Evolutionary conservation across 2,888 invertebrate genomes (phyloP).

Genomic region (Leptinotarsa juncta): DNA sequence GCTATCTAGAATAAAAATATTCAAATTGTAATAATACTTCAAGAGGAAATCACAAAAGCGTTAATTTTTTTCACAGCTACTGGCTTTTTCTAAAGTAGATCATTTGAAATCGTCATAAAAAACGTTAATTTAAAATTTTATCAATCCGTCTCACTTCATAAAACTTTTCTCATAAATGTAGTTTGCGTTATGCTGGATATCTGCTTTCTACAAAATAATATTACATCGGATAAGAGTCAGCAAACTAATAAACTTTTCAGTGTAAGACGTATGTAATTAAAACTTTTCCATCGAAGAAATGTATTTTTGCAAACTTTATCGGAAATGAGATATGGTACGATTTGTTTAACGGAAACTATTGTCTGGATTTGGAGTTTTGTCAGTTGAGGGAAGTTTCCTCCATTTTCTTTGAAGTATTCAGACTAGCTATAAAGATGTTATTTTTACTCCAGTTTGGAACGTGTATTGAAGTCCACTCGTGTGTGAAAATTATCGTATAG

Average conservation of each 20-base stretch:
- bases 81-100: too few relatives aligned
- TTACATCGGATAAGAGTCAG: background rate
- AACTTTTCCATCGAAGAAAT: background rate
- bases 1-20: too few relatives aligned
- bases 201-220: background rate
- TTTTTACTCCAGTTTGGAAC: background rate
- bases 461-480: background rate
- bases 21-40: too few relatives aligned
- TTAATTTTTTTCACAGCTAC: too few relatives aligned
- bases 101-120: too few relatives aligned
- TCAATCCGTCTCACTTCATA: background rate
- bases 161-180: conserved; percentile 7
- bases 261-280: background rate
- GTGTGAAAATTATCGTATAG: conserved; percentile 4
- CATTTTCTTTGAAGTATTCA: background rate
- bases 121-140: background rate
- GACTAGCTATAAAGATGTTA: background rate
- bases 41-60: too few relatives aligned
- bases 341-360: conserved; percentile 15
- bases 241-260: background rate
- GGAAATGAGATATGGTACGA: background rate
- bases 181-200: conserved; percentile 8
- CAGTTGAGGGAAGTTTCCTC: conserved; percentile 13
- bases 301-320: conserved; percentile 12
- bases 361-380: conserved; percentile 11